Base-by-base conservation (phyloP, 2,888 invertebrate genomes). In the Tuta absoluta region DNA sequence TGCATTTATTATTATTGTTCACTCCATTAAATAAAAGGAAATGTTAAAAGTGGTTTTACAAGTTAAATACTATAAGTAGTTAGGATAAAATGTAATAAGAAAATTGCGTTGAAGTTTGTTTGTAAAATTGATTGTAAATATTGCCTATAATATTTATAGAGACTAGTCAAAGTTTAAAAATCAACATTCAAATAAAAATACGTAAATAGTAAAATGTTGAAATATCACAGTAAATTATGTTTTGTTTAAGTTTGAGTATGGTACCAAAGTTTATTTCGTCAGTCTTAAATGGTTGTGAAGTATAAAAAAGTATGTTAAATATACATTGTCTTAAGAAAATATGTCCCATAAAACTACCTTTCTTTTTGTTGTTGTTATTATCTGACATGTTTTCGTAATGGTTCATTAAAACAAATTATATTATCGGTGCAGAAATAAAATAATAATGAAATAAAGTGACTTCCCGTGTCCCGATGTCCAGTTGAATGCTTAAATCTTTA, bases 201-300 rank as follows among this genome's bases (percentile, higher is more conserved):
- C 71, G 69, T 71, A 73, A 59, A 71, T 67, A 63, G 63, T 64
- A 60, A 67, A 67, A 49, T 56, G 56, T 60, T 65, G 65, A 45
- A 23, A 66, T 66, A 67, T 69, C 63, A 62, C 64, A 66, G 64
- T 62, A 38, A 37, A 49, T 51, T 33, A 48, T 41, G 45, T 45
- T 53, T 56, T 38, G 56, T 61, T 61, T 61, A 53, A 60, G 57
- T 59, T 64, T 64, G 45, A 38, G 24, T 48, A 63, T 63, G 37
- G 21, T 68, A 63, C 63, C 51, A 61, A 65, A 49, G 21, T 65
- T 68, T 66, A 65, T 68, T 78, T 81, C 17, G 81, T 69, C 69
- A 73, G 74, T 77, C 75, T 71, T 79, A 75, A 79, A 84, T 80
- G 86, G 86, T 86, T 86, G 86, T 86, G 86, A 86, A 76, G 75